Conservation (phyloP, 92 coral and sea anemone genomes). For the Scolanthus callimorphus region DNA sequence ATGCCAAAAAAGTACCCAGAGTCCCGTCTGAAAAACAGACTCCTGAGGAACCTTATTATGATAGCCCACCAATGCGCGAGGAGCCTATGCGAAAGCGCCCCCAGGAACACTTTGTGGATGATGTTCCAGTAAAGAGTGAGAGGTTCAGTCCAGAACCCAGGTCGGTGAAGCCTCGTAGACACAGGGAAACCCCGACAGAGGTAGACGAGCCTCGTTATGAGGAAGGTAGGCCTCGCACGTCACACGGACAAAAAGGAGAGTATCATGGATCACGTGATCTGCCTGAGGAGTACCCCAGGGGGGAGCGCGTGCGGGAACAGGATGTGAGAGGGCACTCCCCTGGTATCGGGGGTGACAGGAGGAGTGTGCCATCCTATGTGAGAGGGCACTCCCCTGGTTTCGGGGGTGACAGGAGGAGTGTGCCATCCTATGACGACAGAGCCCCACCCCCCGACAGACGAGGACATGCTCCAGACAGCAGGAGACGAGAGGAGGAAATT, state of each 20-base stretch:
- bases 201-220: conserved; percentile 6
- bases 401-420: not conserved
- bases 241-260: conserved; percentile 14
- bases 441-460: conserved; percentile 40
- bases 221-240: conserved; percentile 14
- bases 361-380: not conserved
- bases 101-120: conserved; percentile 1
- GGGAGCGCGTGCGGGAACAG: conserved; percentile 1
- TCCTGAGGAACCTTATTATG: conserved; percentile 3
- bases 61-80: conserved; percentile 13
- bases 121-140: conserved; percentile 8
- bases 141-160: conserved; percentile 8
- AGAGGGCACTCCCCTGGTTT: too few relatives aligned
- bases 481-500: conserved; percentile 51
- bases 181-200: not conserved
- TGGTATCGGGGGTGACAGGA: not conserved
- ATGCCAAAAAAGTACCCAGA: too few relatives aligned
- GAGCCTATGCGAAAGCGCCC: conserved; percentile 21
- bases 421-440: not conserved
- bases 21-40: too few relatives aligned
- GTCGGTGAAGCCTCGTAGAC: conserved; percentile 10
- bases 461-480: conserved; percentile 50
- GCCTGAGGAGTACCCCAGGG: conserved; percentile 14
- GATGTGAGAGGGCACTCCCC: not conserved
- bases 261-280: conserved; percentile 13